These are phyloP conservation scores for Amazona vittata DNA, from an alignment of 2,113 vertebrate genomes.

Conservation along the genomic window DNA sequence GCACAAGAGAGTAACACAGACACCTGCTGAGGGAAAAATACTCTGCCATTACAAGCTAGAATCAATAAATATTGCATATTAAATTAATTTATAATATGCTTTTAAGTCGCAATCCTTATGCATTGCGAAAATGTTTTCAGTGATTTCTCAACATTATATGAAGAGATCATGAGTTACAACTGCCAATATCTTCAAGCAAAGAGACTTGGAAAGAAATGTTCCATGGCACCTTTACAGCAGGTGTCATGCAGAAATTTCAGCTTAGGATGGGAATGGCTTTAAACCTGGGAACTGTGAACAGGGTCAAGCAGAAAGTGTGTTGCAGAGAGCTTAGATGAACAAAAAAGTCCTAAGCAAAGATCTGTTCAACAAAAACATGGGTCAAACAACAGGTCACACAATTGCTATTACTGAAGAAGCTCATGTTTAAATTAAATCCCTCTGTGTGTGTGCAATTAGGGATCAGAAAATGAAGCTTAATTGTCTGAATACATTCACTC, in stretches of 20 bases:
- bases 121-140: background rate
- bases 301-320: background rate
- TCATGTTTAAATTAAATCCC: constrained; percentile 8
- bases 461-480: constrained; percentile 51
- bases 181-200: background rate
- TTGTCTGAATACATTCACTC: constrained; percentile 34
- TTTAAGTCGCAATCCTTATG: background rate
- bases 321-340: background rate
- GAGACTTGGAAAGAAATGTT: background rate
- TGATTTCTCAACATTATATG: background rate
- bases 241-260: background rate
- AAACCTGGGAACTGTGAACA: background rate
- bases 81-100: background rate
- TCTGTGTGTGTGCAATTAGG: constrained; percentile 9
- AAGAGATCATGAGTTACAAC: background rate
- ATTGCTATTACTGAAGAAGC: background rate
- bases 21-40: background rate
- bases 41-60: background rate
- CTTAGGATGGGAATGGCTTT: background rate
- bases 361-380: background rate
- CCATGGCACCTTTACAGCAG: background rate
- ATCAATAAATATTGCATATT: background rate
- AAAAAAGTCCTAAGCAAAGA: background rate
- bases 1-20: background rate
- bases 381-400: constrained; percentile 7